Base-by-base conservation (phyloP, 2,113 vertebrate genomes). In the Corythoichthys haematopterus region DNA sequence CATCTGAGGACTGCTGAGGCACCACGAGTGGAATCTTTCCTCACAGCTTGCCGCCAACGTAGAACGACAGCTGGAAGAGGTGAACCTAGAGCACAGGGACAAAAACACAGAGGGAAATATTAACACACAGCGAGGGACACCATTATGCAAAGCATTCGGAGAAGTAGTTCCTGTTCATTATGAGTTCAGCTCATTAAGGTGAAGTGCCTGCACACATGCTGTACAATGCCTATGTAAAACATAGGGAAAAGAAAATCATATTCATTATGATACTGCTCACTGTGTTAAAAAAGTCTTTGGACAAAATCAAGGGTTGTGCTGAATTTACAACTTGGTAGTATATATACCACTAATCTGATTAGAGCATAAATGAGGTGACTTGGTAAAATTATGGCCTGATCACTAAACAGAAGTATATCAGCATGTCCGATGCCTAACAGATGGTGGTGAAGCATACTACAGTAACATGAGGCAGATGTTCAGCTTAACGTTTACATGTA, bases 401-500 rank as follows among this genome's bases (percentile, higher is more conserved):
- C 84, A 82, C 80, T 62, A 82, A 78, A 82, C 69, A 72, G 83
- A 77, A 70, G 66, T 71, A 73, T 63, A 76, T 71, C 71, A 33
- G 69, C 78, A 73, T 78, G 83, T 74, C 64, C 75, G 75, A 68
- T 74, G 66, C 40, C 60, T 68, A 83, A 79, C 85, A 88, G 87
- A 87, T 85, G 85, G 84, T n/a, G 16, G 57, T 64, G 75, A 79
- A 76, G 73, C 63, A 76, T 85, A 82, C 84, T 79, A 80, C 69
- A 79, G 69, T 69, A 83, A 80, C 81, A 80, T 76, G 64, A 83
- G 80, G 80, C 84, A 89, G 84, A 88, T 88, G 85, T 84, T 88
- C 72, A 65, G 56, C 71, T 74, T 80, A 76, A 82, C 68, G 69
- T 77, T 84, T 43, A 20, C 82, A 78, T 86, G 82, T 70, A 83